A percentile compares a stretch with the other conserved stretches of the same genome.
Evolutionary conservation across 2,888 invertebrate species (phyloP).

Genomic region (Carpatolechia fugitivella): DNA sequence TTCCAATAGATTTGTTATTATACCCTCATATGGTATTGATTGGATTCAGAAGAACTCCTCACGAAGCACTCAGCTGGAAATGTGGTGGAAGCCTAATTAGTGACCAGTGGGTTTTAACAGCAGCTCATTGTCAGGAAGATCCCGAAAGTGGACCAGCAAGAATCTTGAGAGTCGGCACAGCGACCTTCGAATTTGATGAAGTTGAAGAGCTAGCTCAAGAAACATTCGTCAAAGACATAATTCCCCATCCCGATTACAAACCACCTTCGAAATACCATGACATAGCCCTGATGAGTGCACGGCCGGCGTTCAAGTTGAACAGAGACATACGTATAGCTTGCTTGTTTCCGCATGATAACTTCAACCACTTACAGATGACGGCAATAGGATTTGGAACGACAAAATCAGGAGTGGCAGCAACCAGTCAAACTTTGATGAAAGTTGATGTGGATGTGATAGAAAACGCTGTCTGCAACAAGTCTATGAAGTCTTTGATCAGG

Average conservation of each 20-base stretch:
- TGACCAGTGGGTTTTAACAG: conserved; percentile 64
- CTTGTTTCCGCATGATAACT: conserved; percentile 54
- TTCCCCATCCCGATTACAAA: conserved; percentile 78
- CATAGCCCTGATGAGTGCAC: conserved; percentile 81
- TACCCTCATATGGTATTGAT: conserved; percentile 83
- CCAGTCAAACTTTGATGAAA: conserved; percentile 70
- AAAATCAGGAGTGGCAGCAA: conserved; percentile 52
- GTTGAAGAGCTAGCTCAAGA: conserved; percentile 75
- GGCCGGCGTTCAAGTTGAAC: conserved; percentile 64
- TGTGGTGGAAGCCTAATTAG: conserved; percentile 70
- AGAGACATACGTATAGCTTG: conserved; percentile 82
- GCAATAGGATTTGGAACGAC: conserved; percentile 83
- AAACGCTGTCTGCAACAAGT: conserved; percentile 51
- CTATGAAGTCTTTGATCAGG: conserved; percentile 59
- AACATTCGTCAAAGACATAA: conserved; percentile 56
- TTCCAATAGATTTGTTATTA: conserved; percentile 69
- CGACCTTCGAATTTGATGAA: conserved; percentile 71
- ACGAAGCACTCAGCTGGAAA: conserved; percentile 51
- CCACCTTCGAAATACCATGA: conserved; percentile 81
- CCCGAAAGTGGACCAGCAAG: conserved; percentile 67
- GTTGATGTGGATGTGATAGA: conserved; percentile 65
- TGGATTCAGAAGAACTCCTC: conserved; percentile 43
- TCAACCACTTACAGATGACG: conserved; percentile 55
- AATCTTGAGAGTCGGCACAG: conserved; percentile 76
- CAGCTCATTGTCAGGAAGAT: conserved; percentile 67